A percentile compares a stretch with the other conserved stretches of the same genome.
phyloP scores from a whole-genome alignment of 2,113 vertebrate species.

The Carettochelys insculpta region DNA sequence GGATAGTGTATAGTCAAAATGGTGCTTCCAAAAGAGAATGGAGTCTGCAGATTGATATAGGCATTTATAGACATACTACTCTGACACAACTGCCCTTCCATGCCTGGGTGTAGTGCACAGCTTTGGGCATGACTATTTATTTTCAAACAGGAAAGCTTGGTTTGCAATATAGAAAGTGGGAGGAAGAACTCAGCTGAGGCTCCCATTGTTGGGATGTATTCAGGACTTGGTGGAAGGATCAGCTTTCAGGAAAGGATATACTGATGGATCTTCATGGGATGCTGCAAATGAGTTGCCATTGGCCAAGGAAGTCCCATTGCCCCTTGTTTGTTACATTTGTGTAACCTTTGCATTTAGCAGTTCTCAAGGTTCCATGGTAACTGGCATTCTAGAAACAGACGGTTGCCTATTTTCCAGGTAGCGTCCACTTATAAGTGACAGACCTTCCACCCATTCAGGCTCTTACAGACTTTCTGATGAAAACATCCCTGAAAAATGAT shows the following conservation, averaged over 20 bases:
- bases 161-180: background rate
- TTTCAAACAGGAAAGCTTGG: background rate
- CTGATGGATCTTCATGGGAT: background rate
- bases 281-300: background rate
- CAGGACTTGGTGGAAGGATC: background rate
- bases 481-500: background rate
- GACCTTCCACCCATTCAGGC: background rate
- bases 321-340: background rate
- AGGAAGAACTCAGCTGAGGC: background rate
- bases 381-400: background rate
- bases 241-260: background rate
- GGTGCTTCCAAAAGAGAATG: background rate
- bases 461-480: rapidly evolving
- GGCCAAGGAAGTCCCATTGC: background rate
- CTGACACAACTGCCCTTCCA: background rate
- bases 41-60: background rate
- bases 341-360: background rate
- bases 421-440: background rate
- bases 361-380: background rate
- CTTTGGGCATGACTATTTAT: background rate
- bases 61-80: background rate
- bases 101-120: background rate
- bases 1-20: background rate
- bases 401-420: background rate
- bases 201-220: background rate